phyloP scores from a whole-genome alignment of 2,888 invertebrate genomes.

The Morinoia aosen region DNA sequence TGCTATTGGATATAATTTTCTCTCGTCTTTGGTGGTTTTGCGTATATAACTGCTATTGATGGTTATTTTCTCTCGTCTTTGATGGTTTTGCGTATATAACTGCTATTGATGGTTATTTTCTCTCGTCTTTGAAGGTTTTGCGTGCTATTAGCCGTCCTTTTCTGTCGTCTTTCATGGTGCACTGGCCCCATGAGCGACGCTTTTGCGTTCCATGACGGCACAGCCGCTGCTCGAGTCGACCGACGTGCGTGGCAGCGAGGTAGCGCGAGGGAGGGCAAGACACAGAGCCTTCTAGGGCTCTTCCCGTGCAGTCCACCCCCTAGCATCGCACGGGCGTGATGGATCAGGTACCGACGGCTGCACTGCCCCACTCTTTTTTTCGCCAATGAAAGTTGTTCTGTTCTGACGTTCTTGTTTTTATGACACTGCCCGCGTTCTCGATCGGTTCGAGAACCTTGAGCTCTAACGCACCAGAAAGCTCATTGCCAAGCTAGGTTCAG shows the following conservation, averaged over 20 bases:
- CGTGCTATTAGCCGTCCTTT: too few relatives aligned
- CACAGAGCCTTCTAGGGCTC: neutral
- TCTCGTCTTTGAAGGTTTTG: too few relatives aligned
- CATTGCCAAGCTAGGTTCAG: neutral
- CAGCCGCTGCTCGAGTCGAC: too few relatives aligned
- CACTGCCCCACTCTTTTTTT: constrained; percentile 16
- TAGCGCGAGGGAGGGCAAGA: neutral
- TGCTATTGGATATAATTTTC: too few relatives aligned
- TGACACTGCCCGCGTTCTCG: neutral
- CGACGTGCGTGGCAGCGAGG: neutral
- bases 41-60: too few relatives aligned
- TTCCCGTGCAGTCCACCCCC: neutral
- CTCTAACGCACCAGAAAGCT: neutral
- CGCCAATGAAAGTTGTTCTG: constrained; percentile 42
- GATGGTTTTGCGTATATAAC: too few relatives aligned
- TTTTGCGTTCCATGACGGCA: too few relatives aligned
- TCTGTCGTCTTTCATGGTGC: too few relatives aligned
- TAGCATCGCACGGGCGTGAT: neutral
- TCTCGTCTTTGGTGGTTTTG: too few relatives aligned
- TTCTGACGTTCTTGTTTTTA: constrained; percentile 36
- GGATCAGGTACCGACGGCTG: constrained; percentile 15
- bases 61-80: too few relatives aligned
- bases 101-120: too few relatives aligned
- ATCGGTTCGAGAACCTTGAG: neutral
- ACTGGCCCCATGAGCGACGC: too few relatives aligned